Conservation (phyloP, 2,113 vertebrate genomes). For the Camelus dromedarius region DNA sequence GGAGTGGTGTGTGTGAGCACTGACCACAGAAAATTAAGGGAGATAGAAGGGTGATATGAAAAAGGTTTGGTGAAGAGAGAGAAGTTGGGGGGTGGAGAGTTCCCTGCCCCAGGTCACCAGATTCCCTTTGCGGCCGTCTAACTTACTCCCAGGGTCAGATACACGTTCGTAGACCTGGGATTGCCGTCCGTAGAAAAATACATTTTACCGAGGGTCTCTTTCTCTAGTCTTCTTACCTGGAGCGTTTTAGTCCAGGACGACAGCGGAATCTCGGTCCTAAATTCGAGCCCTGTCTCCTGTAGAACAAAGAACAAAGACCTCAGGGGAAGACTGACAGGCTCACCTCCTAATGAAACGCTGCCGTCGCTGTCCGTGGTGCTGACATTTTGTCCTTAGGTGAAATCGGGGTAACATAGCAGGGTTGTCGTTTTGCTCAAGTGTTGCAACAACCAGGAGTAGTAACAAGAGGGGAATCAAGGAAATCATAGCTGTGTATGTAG, state of each 20-base stretch:
- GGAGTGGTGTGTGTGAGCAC: not conserved
- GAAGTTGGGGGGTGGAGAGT: not conserved
- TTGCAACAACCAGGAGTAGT: not conserved
- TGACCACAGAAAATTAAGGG: not conserved
- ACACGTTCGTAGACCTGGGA: not conserved
- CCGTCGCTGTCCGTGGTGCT: not conserved
- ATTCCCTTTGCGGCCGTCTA: not conserved
- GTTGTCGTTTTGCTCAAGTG: conserved; percentile 24
- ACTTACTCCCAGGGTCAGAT: not conserved
- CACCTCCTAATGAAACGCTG: conserved; percentile 29
- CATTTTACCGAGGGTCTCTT: not conserved
- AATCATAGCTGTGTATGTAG: not conserved
- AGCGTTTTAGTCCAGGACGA: not conserved
- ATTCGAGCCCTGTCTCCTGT: not conserved
- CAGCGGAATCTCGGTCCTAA: not conserved
- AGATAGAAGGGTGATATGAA: not conserved
- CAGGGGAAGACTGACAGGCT: not conserved
- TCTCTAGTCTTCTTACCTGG: not conserved
- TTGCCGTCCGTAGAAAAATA: not conserved
- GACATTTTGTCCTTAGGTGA: conserved; percentile 22
- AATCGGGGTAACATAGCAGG: not conserved
- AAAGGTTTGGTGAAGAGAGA: not conserved
- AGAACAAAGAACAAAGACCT: not conserved
- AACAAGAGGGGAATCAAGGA: not conserved
- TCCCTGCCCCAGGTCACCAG: not conserved